phyloP scores from a whole-genome alignment of 2,797 vertebrate species.

The Microtus californicus region DNA sequence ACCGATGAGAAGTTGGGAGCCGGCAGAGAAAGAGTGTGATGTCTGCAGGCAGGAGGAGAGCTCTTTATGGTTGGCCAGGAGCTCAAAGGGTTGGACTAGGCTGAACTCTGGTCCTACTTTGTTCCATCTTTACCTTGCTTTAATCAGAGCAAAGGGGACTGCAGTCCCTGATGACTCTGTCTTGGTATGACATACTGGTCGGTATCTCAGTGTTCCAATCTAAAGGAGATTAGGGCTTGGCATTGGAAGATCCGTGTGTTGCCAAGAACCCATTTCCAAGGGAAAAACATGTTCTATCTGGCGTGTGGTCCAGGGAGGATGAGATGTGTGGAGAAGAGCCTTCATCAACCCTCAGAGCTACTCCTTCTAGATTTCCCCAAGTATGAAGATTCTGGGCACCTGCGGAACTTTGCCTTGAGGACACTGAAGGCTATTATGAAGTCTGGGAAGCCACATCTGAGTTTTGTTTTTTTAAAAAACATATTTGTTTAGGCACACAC shows the following conservation, averaged over 20 bases:
- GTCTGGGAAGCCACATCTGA: neutral
- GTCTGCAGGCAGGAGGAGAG: neutral
- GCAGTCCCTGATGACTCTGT: neutral
- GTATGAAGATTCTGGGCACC: neutral
- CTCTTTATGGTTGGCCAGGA: neutral
- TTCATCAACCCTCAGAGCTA: neutral
- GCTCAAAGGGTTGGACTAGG: too few relatives aligned
- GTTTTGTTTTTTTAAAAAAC: neutral
- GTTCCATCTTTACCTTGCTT: neutral
- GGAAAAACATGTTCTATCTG: neutral
- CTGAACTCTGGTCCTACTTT: too few relatives aligned
- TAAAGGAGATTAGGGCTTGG: neutral
- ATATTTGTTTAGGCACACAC: neutral
- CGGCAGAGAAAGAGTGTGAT: neutral
- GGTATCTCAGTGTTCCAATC: too few relatives aligned
- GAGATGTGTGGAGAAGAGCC: neutral
- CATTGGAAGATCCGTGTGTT: neutral
- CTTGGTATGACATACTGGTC: neutral
- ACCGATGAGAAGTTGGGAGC: neutral
- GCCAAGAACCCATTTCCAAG: neutral
- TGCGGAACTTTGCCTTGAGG: neutral
- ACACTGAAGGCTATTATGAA: neutral
- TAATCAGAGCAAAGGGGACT: neutral
- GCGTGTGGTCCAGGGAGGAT: neutral
- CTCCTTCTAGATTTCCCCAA: neutral